Base-by-base conservation (phyloP, 23 tunicate genomes). In the Diplosoma virens region DNA sequence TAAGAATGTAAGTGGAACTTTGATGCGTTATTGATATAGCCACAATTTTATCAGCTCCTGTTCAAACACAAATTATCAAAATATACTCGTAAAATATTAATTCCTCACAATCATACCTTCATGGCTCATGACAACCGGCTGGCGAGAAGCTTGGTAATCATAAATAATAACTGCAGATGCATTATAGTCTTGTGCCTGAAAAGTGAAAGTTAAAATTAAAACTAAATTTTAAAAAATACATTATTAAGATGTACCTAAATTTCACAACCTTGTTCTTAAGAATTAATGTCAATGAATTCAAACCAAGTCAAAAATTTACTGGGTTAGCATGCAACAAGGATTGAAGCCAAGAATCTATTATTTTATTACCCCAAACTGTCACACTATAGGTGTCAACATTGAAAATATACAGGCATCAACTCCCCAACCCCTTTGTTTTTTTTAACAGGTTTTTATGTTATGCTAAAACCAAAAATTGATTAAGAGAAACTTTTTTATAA, bases 101-200 rank as follows among this genome's bases (percentile, higher is more conserved):
- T 41, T 7, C 14, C 50, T 41, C 9, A 7, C 14, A 41, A 41
- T 7, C 61, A 9, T 17, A 86, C 93, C 80, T 80, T 74, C 50
- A 75, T 73, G 81, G 32, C 86, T 80, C 93, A 86, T 86, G 27
- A 67, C 46, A n/a, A 60, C 23, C 1, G 66, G 37, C 18, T 33
- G 30, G 21, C 41, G 33, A 3, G 65, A 36, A 61, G 61, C 65
- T 23, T 37, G 69, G 0, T 59, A 41, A 55, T 81, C 83, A 47
- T 52, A 87, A 18, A 87, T 75, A 21, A 87, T 37, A 2, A 87
- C 66, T 25, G 78, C 95, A 46, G 79, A 75, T 36, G 95, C 95
- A 68, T 87, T 87, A 0, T 46, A 54, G 2, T 70, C 16, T 18
- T 34, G 25, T 17, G 95, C 95, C 95, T 87, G 71, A 25, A 78